Base-by-base conservation (phyloP, 1,140 invertebrate species). In the Eueides isabella region DNA sequence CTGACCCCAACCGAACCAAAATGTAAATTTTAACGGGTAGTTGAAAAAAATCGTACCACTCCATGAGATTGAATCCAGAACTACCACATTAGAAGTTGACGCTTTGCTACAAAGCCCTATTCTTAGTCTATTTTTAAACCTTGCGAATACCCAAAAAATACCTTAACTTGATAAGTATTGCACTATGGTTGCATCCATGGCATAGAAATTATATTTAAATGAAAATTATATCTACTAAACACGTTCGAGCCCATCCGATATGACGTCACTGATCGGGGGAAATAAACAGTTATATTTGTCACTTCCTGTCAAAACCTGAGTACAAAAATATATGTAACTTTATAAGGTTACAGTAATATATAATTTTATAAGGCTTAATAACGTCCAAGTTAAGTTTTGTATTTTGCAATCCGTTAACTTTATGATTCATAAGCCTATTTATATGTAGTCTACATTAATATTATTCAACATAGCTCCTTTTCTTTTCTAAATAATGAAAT, bases 221-320 rank as follows among this genome's bases (percentile, higher is more conserved):
- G 29, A 69, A 69, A 69, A 69, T 61, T 38, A 44, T 44, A 64
- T 61, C 64, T 64, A 74, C 63, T 29, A 69, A 19, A 66, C 44
- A 66, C 74, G 55, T 76, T 48, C 62, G 23, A 63, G 48, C 2
- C 38, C 63, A 67, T 75, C 48, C 69, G 65, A 76, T 28, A 35
- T 72, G 67, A 70, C 61, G 71, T 74, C 75, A 74, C 66, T 61
- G 66, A 66, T 61, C 33, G 31, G 63, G 69, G 75, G 75, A 71
- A 77, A 74, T 77, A 71, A 67, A 77, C 75, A 72, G 75, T 73
- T 77, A 64, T 28, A 72, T 63, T 66, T 66, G 70, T 61, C 62
- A 55, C 70, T 66, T 72, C 62, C 70, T 61, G 65, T 72, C 70
- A 23, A 35, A 29, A n/a, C 31, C 16, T 55, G 44, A n/a, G 14